phyloP scores from a whole-genome alignment of 2,888 invertebrate genomes.

The Graphium colonna region DNA sequence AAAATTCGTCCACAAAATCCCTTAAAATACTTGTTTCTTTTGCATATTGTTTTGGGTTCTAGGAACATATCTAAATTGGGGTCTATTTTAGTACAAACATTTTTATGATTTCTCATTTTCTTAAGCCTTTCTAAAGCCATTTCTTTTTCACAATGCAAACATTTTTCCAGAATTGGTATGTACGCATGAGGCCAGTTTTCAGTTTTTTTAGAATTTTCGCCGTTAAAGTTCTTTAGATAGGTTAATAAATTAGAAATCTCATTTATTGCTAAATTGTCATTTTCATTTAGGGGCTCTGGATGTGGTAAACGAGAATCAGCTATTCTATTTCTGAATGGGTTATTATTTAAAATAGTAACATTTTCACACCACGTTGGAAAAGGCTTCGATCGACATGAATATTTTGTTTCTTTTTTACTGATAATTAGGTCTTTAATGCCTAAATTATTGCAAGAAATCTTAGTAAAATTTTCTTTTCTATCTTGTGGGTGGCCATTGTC shows the following conservation, averaged over 20 bases:
- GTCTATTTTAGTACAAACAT: no score
- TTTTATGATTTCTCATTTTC: background rate
- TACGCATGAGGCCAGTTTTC: background rate
- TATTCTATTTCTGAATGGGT: background rate
- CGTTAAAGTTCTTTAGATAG: background rate
- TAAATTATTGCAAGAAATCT: background rate
- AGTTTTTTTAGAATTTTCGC: background rate
- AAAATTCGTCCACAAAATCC: background rate
- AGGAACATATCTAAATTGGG: no score
- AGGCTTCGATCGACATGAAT: background rate
- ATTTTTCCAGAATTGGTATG: background rate
- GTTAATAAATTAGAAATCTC: background rate
- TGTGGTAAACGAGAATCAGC: background rate
- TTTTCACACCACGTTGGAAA: background rate
- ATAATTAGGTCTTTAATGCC: background rate
- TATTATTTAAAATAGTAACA: background rate
- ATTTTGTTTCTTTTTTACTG: background rate
- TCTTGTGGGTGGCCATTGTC: background rate
- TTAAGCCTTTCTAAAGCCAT: background rate
- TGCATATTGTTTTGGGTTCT: no score
- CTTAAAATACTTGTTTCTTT: no score
- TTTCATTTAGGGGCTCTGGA: background rate
- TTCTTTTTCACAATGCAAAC: background rate
- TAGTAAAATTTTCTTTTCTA: background rate
- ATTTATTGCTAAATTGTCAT: background rate